Conservation (phyloP, 2,888 invertebrate genomes). For the Agrenia bidenticulata region DNA sequence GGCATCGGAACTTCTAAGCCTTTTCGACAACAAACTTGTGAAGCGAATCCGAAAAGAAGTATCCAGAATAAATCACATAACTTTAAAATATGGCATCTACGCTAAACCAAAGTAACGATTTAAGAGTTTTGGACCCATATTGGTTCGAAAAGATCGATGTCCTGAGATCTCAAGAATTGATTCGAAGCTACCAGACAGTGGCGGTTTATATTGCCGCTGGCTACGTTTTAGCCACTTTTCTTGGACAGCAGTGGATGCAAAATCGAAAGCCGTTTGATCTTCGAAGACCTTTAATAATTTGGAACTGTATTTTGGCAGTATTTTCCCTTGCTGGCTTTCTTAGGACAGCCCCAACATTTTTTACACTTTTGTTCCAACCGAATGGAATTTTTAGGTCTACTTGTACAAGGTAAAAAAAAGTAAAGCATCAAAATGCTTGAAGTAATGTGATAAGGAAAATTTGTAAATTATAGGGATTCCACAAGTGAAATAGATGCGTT, state of each 20-base stretch:
- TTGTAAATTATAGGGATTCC: constrained; percentile 21
- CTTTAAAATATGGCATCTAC: too few species aligned
- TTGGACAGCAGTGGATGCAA: constrained; percentile 33
- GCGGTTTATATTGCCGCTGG: constrained; percentile 32
- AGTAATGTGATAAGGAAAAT: neutral
- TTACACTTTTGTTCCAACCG: constrained; percentile 37
- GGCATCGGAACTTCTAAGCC: too few species aligned
- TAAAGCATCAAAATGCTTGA: neutral
- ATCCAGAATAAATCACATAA: too few species aligned
- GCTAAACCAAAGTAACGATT: too few species aligned
- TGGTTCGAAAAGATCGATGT: constrained; percentile 31
- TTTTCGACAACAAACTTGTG: too few species aligned
- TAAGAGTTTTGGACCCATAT: constrained; percentile 12
- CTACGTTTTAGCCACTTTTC: constrained; percentile 30
- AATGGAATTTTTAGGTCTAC: constrained; percentile 50
- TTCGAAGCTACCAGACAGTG: constrained; percentile 23
- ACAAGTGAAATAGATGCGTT: constrained; percentile 30
- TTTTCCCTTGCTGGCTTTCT: constrained; percentile 16
- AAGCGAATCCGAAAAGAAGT: too few species aligned
- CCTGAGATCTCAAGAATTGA: constrained; percentile 19
- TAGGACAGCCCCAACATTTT: constrained; percentile 40
- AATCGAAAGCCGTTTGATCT: constrained; percentile 30
- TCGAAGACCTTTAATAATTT: constrained; percentile 12
- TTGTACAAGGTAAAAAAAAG: constrained; percentile 40
- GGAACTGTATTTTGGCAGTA: constrained; percentile 19